Evolutionary conservation across 2,797 vertebrate genomes (phyloP), one percentile per base, ranked within the genome.

Genomic region (Galago senegalensis): DNA sequence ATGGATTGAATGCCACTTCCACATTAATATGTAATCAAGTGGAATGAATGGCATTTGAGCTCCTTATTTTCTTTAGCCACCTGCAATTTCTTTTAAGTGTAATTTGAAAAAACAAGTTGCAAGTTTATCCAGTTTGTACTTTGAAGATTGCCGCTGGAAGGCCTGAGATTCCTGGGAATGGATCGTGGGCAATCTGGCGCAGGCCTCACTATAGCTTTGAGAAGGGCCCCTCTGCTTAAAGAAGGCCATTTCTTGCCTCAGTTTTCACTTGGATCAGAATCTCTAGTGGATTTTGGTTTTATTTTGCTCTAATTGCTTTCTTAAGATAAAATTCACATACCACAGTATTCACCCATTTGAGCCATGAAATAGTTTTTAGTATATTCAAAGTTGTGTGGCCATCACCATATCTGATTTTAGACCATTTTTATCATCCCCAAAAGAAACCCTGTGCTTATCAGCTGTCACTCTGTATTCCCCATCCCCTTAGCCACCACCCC

Each of bases 11-110:
- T 40, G 49, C 21, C 14, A 18, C 29, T 43, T 86, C 46, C 46
- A 53, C 3, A 3, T 89, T 81, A 69, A 63, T 37, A 37, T 34
- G 27, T 40, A 67, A 80, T 61, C 72, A 81, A 34, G 61, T 70
- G 34, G 23, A 89, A 91, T 91, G 21, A 56, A 72, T 70, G 40
- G 60, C 37, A 80, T 88, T 77, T 87, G 63, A 89, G 60, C 31
- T 72, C 63, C n/a, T 81, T 80, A 11, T 94, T 93, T 93, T 90
- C 65, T 95, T 70, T 4, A 53, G 69, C 67, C 23, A 91, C 75
- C 23, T 95, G 49, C 2, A 25, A 0, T 96, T 92, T 73, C 61
- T 84, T 87, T 88, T 49, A 58, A 83, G 63, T 70, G 11, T 85
- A 58, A 60, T 89, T 91, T 79, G 67, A 69, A 93, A 88, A 90